These are phyloP conservation scores for Idaea biselata DNA, from an alignment of 2,888 invertebrate genomes.

Conservation along the genomic window DNA sequence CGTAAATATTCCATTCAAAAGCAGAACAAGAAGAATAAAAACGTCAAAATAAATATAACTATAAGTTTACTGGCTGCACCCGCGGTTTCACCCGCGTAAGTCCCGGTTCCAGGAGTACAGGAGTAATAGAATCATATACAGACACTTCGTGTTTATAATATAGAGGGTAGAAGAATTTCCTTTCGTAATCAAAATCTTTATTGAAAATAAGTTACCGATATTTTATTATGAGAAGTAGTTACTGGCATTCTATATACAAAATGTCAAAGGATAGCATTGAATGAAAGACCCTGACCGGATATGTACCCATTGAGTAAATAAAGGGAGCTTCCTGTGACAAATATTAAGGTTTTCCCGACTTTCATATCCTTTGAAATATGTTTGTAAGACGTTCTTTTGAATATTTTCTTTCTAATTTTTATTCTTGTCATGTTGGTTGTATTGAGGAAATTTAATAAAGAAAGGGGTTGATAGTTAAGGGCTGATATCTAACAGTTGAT, in stretches of 20 bases:
- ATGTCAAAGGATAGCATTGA: slow-evolving; percentile 54
- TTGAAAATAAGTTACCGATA: slow-evolving; percentile 37
- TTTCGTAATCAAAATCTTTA: background rate
- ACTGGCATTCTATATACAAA: slow-evolving; percentile 48
- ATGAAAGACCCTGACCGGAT: slow-evolving; percentile 61
- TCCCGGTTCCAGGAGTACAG: too few relatives aligned
- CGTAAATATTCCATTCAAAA: too few relatives aligned
- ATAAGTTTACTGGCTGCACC: too few relatives aligned
- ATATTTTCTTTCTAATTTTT: background rate
- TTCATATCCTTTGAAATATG: slow-evolving; percentile 33
- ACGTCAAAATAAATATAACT: too few relatives aligned
- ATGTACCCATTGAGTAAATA: slow-evolving; percentile 62
- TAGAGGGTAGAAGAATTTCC: background rate
- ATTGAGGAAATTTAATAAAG: background rate
- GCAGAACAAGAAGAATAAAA: too few relatives aligned
- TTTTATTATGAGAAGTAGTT: slow-evolving; percentile 55
- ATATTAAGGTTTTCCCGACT: slow-evolving; percentile 48
- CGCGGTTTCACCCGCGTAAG: too few relatives aligned
- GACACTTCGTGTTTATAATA: background rate
- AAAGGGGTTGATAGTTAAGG: slow-evolving; percentile 1
- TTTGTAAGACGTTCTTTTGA: slow-evolving; percentile 17
- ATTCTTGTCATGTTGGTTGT: slow-evolving; percentile 3
- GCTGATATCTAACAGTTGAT: background rate
- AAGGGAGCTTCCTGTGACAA: slow-evolving; percentile 64
- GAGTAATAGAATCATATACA: too few relatives aligned